Percentiles rank a stretch among this genome's conserved stretches.
phyloP scores from a whole-genome alignment of 2,888 invertebrate genomes.

The Parascotia fuliginaria region DNA sequence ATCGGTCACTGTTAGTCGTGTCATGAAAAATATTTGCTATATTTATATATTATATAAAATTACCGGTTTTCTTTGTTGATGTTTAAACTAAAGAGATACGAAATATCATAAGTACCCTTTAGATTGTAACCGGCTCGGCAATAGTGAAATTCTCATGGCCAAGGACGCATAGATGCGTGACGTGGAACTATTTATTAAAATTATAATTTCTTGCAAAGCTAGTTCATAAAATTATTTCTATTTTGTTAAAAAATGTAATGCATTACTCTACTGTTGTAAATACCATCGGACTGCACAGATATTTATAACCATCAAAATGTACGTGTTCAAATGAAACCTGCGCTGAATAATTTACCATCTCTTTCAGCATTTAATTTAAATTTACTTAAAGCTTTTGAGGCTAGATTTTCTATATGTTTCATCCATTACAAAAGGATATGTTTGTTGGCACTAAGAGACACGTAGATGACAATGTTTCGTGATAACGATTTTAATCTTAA shows the following conservation, averaged over 20 bases:
- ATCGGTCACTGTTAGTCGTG: conserved; percentile 17
- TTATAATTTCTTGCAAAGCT: not conserved
- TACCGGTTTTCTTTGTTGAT: not conserved
- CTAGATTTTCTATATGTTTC: not conserved
- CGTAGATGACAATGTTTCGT: conserved; percentile 26
- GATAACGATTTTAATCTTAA: conserved; percentile 42
- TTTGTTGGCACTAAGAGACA: conserved; percentile 19
- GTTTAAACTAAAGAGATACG: not conserved
- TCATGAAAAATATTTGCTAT: too few species aligned
- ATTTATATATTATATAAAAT: not conserved
- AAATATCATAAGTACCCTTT: not conserved
- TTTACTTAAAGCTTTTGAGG: conserved; percentile 7
- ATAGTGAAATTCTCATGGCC: not conserved
- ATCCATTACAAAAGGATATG: not conserved
- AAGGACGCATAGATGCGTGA: not conserved
- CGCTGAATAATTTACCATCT: conserved; percentile 7
- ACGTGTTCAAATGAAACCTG: conserved; percentile 25
- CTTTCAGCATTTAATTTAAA: conserved; percentile 17
- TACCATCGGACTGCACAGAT: conserved; percentile 15
- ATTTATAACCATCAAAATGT: conserved; percentile 30
- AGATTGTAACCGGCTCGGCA: not conserved
- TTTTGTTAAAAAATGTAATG: conserved; percentile 25
- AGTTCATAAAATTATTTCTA: conserved; percentile 8
- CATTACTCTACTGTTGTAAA: conserved; percentile 26
- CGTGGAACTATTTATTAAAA: not conserved